Percentiles rank a stretch among this genome's conserved stretches.
phyloP scores from a whole-genome alignment of 2,888 invertebrate species.

The Atrina japonica region DNA sequence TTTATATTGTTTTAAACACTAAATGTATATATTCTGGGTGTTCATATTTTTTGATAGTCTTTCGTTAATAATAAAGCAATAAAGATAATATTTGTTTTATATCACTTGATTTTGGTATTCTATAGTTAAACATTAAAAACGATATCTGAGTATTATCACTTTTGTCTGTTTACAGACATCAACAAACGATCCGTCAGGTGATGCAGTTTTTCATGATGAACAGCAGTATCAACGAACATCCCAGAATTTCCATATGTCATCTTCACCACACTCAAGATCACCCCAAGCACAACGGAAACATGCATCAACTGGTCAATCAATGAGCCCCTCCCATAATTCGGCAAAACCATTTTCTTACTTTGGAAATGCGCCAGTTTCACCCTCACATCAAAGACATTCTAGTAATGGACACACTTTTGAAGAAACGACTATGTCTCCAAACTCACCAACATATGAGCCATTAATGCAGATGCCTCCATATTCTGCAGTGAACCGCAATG shows the following conservation, averaged over 20 bases:
- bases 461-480: background rate
- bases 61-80: too few relatives aligned
- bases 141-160: too few relatives aligned
- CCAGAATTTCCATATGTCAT: slow-evolving; percentile 40
- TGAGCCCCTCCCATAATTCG: slow-evolving; percentile 46
- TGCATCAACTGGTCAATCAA: background rate
- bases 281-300: slow-evolving; percentile 21
- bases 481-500: background rate
- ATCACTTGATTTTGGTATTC: too few relatives aligned
- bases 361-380: slow-evolving; percentile 27
- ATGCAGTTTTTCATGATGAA: slow-evolving; percentile 36
- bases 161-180: background rate
- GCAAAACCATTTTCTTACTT: slow-evolving; percentile 64
- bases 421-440: slow-evolving; percentile 16
- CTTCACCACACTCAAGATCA: slow-evolving; percentile 18
- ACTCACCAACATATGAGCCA: slow-evolving; percentile 36
- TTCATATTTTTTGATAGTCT: too few relatives aligned
- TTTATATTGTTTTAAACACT: too few relatives aligned
- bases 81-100: too few relatives aligned
- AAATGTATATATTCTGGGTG: too few relatives aligned
- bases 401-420: slow-evolving; percentile 16
- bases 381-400: slow-evolving; percentile 4
- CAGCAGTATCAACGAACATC: slow-evolving; percentile 3
- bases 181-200: slow-evolving; percentile 28
- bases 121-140: too few relatives aligned